Evolutionary conservation across 2,113 vertebrate species (phyloP), one percentile per base, ranked within the genome.

Genomic region (Addax nasomaculatus): DNA sequence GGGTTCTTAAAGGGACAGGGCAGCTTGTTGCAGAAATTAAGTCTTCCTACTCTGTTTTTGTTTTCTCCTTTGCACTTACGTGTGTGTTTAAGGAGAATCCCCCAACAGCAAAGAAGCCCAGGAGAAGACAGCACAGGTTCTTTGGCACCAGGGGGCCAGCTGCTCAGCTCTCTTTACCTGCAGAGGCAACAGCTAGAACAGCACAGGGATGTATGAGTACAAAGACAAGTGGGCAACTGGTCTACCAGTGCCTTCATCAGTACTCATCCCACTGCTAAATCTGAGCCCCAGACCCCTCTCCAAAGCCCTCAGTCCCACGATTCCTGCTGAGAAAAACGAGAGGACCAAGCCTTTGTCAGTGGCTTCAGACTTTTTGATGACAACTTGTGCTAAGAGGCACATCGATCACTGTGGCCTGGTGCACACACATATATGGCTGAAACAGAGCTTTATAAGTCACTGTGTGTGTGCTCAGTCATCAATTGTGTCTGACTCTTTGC

Each of bases 1-100:
- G 25, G 78, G n/a, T 30, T n/a, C 91, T 97, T 96, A 95, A 93
- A 94, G 90, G 62, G 60, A 70, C 55, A 83, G 90, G 2, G 25
- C 11, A 15, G 25, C 81, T 85, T 64, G 19, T 15, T 15, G 51
- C 5, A 30, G 55, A 73, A 45, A 90, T 58, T n/a, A 64, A 83
- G n/a, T 73, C 79, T 86, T 58, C n/a, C 14, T 43, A 39, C 7
- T 36, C 58, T n/a, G 64, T 45, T 90, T 84, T 79, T 58, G 36
- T 85, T 90, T 87, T 73, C 57, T 84, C 39, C 90, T 73, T 55
- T 79, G 60, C 27, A 70, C 39, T 55, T 73, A 2, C 1, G 29
- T 29, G 43, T 90, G 62, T 53, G 7, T 93, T 87, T 58, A 86
- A 87, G 70, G 36, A 97, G 93, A 96, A 91, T 84, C 60, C 45